Evolutionary conservation across 2,113 vertebrate species (phyloP).

Genomic region (Boulengeromyrus knoepffleri): DNA sequence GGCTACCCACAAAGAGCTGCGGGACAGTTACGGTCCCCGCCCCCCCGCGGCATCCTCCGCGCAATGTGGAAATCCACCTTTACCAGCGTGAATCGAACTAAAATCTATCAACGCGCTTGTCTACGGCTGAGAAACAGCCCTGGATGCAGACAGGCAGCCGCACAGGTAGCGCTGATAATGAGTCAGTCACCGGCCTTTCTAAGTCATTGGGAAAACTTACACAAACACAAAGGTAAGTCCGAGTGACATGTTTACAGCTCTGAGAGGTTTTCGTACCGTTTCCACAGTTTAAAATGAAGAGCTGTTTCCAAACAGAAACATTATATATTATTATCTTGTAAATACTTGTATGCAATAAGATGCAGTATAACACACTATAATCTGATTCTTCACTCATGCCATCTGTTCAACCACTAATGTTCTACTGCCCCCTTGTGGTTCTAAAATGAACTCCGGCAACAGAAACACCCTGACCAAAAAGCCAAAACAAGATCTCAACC

Average conservation of each 20-base stretch:
- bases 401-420: conserved; percentile 43
- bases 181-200: conserved; percentile 47
- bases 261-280: conserved; percentile 18
- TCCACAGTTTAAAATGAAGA: no score
- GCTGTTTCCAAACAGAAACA: background rate
- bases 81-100: conserved; percentile 24
- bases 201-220: conserved; percentile 20
- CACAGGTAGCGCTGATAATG: conserved; percentile 41
- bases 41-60: background rate
- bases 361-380: background rate
- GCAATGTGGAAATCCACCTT: background rate
- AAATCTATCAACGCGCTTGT: conserved; percentile 50
- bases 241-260: conserved; percentile 34
- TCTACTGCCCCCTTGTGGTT: conserved; percentile 65
- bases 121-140: conserved; percentile 48
- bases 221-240: conserved; percentile 42
- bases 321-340: background rate
- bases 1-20: background rate
- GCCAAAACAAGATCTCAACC: background rate
- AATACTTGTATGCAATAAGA: background rate
- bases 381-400: conserved; percentile 27
- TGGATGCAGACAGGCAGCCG: conserved; percentile 38
- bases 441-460: background rate
- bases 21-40: background rate
- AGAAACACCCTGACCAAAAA: background rate